A percentile compares a stretch with the other conserved stretches of the same genome.
Evolutionary conservation across 2,113 vertebrate species (phyloP).

Genomic region (Thunnus thynnus): DNA sequence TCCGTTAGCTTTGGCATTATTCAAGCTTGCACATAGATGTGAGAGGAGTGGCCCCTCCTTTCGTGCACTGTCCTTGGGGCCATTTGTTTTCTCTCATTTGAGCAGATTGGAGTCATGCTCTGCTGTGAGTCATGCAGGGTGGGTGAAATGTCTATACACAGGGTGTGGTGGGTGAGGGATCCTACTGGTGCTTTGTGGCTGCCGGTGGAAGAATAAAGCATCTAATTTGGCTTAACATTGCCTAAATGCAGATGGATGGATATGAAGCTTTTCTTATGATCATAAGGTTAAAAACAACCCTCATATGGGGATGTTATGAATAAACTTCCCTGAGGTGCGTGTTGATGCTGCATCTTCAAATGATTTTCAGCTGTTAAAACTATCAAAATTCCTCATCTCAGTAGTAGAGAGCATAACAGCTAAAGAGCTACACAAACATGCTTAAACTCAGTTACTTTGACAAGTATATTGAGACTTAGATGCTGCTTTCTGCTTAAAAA

Average conservation of each 20-base stretch:
- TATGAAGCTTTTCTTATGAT: slow-evolving; percentile 41
- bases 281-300: slow-evolving; percentile 45
- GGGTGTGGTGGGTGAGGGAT: slow-evolving; percentile 76
- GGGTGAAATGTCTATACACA: slow-evolving; percentile 67
- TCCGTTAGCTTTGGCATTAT: slow-evolving; percentile 56
- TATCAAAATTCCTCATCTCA: slow-evolving; percentile 6
- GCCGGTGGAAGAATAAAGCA: slow-evolving; percentile 50
- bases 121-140: slow-evolving; percentile 75
- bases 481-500: slow-evolving; percentile 16
- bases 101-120: slow-evolving; percentile 70
- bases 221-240: slow-evolving; percentile 71
- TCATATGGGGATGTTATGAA: neutral
- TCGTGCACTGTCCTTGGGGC: slow-evolving; percentile 54
- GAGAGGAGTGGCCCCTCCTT: slow-evolving; percentile 63
- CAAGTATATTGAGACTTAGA: neutral
- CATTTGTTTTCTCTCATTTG: slow-evolving; percentile 74
- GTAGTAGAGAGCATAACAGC: no score
- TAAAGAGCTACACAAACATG: slow-evolving; percentile 22
- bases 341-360: neutral
- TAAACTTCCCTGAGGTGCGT: no score
- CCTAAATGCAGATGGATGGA: slow-evolving; percentile 60
- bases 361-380: slow-evolving; percentile 6
- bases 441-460: neutral
- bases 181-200: slow-evolving; percentile 57
- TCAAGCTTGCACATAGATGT: slow-evolving; percentile 60